Base-by-base conservation (phyloP, 2,888 invertebrate species). In the Ischnus inquisitorius region DNA sequence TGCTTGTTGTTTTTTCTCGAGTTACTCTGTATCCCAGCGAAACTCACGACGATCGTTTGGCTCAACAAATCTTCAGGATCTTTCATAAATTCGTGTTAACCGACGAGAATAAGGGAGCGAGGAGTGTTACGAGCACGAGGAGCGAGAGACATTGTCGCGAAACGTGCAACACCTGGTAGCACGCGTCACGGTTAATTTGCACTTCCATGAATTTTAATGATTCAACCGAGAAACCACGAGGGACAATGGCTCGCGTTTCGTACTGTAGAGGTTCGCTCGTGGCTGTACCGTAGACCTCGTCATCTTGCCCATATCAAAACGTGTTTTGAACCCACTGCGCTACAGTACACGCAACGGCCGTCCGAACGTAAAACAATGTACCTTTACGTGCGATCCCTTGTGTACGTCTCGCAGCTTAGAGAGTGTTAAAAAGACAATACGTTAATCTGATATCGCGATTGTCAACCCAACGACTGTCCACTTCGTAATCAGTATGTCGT, bases 201-300 rank as follows among this genome's bases (percentile, higher is more conserved):
- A 89, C 89, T 89, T 90, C 88, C 86, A 89, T 90, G 89, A 91
- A 90, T 91, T 90, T 91, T 88, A 90, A 91, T 90, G 87, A 88
- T 88, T 84, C 83, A 80, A 76, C 84, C 48, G 51, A 85, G 77
- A 85, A 85, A 79, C 79, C 69, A 57, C 46, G 54, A 69, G 64
- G 69, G 84, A 88, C 86, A 88, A 88, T 87, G 69, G 75, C 68
- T 34, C 57, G 65, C 75, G 62, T 69, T 82, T 82, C 60, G 72
- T 12, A 77, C 57, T 46, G 68, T 68, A 43, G 77, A 43, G 68
- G 25, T 48, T 48, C 34, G 6, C 34, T 8, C 34, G 34, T 34
- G 8, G 34, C 8, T 46, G 14, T n/a, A 14, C 2, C 46, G 46
- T n/a, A n/a, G 46, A 46, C 14, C 46, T 46, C 46, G 46, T 46